Evolutionary conservation across 92 coral and sea anemone species (phyloP).

Genomic region (Meandrina meandrites): DNA sequence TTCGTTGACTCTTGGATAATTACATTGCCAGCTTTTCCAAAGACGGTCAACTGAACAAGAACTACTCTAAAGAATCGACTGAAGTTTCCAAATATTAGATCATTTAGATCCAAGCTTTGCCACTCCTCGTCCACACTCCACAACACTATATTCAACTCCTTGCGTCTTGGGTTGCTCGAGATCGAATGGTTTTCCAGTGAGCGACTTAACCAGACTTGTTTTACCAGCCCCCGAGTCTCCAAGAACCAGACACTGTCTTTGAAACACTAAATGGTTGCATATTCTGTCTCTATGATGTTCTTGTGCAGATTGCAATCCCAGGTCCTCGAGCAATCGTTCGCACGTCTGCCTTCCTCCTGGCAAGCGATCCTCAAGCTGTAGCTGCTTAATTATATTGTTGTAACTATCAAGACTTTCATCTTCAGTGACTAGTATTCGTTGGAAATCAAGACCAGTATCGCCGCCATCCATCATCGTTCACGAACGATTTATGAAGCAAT

Average conservation of each 20-base stretch:
- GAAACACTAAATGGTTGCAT: slow-evolving; percentile 36
- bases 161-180: slow-evolving; percentile 29
- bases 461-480: slow-evolving; percentile 1
- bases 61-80: slow-evolving; percentile 5
- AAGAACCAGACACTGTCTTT: slow-evolving; percentile 57
- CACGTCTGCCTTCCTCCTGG: slow-evolving; percentile 26
- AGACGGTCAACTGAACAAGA: background rate
- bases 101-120: slow-evolving; percentile 21
- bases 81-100: slow-evolving; percentile 40
- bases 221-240: slow-evolving; percentile 62
- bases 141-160: slow-evolving; percentile 43
- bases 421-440: slow-evolving; percentile 5
- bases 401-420: background rate
- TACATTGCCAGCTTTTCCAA: background rate
- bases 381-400: background rate
- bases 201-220: slow-evolving; percentile 52
- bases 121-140: slow-evolving; percentile 45
- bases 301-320: slow-evolving; percentile 1
- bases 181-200: slow-evolving; percentile 55
- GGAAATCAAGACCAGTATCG: background rate
- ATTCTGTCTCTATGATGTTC: background rate
- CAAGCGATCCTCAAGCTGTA: background rate
- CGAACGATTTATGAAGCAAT: too few species aligned
- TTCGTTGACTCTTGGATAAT: background rate
- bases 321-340: slow-evolving; percentile 33